phyloP scores from a whole-genome alignment of 2,113 vertebrate genomes.

The Mustelus asterias region DNA sequence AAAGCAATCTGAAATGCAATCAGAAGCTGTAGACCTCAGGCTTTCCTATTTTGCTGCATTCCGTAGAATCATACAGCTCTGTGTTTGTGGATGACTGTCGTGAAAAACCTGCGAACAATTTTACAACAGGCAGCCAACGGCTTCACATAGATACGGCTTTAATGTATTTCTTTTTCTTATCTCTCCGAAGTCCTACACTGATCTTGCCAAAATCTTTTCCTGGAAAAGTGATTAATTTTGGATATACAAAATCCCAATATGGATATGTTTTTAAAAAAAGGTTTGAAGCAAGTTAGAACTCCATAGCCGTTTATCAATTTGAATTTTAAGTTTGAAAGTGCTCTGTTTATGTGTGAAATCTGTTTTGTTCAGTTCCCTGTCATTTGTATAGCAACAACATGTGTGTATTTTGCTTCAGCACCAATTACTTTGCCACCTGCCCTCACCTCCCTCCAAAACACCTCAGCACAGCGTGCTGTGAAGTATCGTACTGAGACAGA shows the following conservation, averaged over 20 bases:
- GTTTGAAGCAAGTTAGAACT: background rate
- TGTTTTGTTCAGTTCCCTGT: background rate
- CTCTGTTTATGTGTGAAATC: background rate
- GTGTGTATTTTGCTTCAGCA: background rate
- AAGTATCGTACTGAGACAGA: background rate
- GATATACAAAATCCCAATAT: background rate
- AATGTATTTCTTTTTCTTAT: background rate
- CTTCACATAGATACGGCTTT: background rate
- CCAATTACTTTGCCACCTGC: background rate
- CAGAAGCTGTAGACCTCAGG: background rate
- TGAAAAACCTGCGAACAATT: background rate
- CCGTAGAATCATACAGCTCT: background rate
- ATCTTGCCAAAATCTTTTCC: background rate
- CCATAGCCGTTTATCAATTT: background rate
- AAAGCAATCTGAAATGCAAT: slow-evolving; percentile 7
- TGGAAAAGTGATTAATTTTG: background rate
- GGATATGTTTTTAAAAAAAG: background rate
- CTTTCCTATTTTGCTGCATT: slow-evolving; percentile 17
- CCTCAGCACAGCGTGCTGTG: background rate
- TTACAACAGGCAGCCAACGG: background rate
- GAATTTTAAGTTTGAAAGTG: background rate
- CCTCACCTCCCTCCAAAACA: too few species aligned
- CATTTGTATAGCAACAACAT: background rate
- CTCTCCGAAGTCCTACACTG: background rate
- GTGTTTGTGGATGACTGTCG: slow-evolving; percentile 16